Percentiles rank a stretch among this genome's conserved stretches.
Evolutionary conservation across 2,113 vertebrate genomes (phyloP).

Genomic region (Oreochromis aureus): DNA sequence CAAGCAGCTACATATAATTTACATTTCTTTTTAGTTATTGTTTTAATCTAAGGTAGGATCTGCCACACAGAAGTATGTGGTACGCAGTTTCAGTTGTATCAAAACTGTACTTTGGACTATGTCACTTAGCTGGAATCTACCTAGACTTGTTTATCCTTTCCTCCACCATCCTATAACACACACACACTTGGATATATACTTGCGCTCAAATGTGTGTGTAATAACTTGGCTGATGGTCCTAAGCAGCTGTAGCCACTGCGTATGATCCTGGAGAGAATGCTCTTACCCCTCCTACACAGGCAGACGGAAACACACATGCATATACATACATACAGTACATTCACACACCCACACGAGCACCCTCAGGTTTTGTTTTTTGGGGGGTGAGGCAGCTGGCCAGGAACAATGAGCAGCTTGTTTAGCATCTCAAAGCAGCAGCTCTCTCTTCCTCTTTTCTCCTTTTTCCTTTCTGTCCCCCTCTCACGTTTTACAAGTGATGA

Average conservation of each 20-base stretch:
- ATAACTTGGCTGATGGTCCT: slow-evolving; percentile 51
- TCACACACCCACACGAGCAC: slow-evolving; percentile 31
- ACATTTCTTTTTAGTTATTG: background rate
- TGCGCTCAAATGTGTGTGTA: background rate
- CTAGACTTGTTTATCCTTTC: background rate
- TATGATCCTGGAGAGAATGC: slow-evolving; percentile 37
- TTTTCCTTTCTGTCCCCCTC: background rate
- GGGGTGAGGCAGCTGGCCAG: slow-evolving; percentile 69
- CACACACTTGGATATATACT: background rate
- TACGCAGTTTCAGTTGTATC: background rate
- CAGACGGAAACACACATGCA: background rate
- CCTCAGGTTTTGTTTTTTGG: slow-evolving; percentile 51
- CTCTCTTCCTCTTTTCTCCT: background rate
- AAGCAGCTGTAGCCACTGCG: slow-evolving; percentile 53
- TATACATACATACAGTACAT: background rate
- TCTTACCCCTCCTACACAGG: slow-evolving; percentile 26
- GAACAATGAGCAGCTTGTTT: slow-evolving; percentile 71
- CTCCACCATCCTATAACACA: background rate
- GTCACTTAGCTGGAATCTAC: background rate
- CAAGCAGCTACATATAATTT: background rate
- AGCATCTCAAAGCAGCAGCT: slow-evolving; percentile 70
- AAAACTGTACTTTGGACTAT: background rate
- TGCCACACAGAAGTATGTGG: background rate
- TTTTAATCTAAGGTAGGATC: background rate
- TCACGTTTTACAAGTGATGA: slow-evolving; percentile 20